phyloP scores from a whole-genome alignment of 2,888 invertebrate species.

The Dicranocentrus wangi region DNA sequence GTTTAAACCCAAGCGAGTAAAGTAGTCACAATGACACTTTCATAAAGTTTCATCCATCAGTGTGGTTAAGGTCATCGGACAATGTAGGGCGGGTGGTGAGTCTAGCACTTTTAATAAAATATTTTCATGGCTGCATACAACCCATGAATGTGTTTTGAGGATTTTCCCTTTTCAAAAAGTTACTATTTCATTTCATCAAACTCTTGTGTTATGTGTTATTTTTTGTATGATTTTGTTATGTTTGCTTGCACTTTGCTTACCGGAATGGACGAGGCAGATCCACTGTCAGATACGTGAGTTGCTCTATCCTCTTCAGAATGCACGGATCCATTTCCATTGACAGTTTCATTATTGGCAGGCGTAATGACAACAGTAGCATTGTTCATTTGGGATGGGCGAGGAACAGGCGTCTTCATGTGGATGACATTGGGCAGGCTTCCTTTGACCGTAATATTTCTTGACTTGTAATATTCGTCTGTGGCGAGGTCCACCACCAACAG shows the following conservation, averaged over 20 bases:
- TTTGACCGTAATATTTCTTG: conserved; percentile 78
- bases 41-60: background rate
- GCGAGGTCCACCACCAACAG: conserved; percentile 88
- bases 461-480: conserved; percentile 83
- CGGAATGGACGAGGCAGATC: conserved; percentile 71
- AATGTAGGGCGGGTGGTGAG: conserved; percentile 30
- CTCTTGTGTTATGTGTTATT: background rate
- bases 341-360: conserved; percentile 61
- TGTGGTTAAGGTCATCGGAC: conserved; percentile 19
- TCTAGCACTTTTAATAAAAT: background rate
- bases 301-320: conserved; percentile 65
- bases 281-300: conserved; percentile 71
- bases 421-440: conserved; percentile 77
- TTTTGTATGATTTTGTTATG: background rate
- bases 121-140: background rate
- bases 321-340: conserved; percentile 64
- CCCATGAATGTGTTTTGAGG: too few species aligned
- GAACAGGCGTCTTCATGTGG: conserved; percentile 73
- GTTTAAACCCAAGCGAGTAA: too few species aligned
- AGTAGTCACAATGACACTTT: too few species aligned
- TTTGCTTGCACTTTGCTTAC: conserved; percentile 64
- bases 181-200: background rate
- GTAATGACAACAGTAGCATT: conserved; percentile 64
- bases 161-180: too few species aligned
- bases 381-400: conserved; percentile 67